Base-by-base conservation (phyloP, 2,888 invertebrate genomes). In the Xestia xanthographa region DNA sequence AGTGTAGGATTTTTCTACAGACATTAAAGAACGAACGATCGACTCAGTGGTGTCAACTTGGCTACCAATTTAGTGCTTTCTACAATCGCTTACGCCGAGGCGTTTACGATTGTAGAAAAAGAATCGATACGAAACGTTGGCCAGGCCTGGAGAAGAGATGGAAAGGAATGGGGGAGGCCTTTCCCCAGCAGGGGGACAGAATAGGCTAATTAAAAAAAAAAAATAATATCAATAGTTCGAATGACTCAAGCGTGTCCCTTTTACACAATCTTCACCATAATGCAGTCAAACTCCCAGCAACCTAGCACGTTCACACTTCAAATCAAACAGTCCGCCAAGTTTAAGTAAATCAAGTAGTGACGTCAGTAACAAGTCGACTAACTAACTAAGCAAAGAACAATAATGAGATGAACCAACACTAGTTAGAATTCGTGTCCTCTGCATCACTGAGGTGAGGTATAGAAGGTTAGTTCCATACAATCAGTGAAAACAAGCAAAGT, bases 331-430 rank as follows among this genome's bases (percentile, higher is more conserved):
- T 86, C 77, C 68, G 48, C 66, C 53, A 80, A 89, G 88, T 67
- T 84, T 90, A 88, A 84, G 80, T 77, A 84, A 89, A 90, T 86
- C 75, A 76, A 80, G 77, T 87, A 78, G 80, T 77, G 83, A 75
- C 72, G 65, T 67, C 69, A 72, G 80, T 85, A 83, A 82, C 87
- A 85, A 82, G 82, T 83, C 81, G 71, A 70, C 86, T 89, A 89
- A 90, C 90, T 86, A 77, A 67, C 70, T 74, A 50, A 63, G 82
- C 53, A 87, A 86, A 90, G 87, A 84, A 84, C 89, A 79, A 71
- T 84, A 87, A 89, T 86, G 72, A 85, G 74, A 75, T 77, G 58
- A 66, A 72, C 76, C 66, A 88, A 88, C 87, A 79, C 72, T 82
- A 82, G 87, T 88, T 88, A 85, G 81, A 80, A 83, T 85, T 83